Evolutionary conservation across 2,888 invertebrate genomes (phyloP), one percentile per base, ranked within the genome.

Genomic region (Lasioglossum lativentre): DNA sequence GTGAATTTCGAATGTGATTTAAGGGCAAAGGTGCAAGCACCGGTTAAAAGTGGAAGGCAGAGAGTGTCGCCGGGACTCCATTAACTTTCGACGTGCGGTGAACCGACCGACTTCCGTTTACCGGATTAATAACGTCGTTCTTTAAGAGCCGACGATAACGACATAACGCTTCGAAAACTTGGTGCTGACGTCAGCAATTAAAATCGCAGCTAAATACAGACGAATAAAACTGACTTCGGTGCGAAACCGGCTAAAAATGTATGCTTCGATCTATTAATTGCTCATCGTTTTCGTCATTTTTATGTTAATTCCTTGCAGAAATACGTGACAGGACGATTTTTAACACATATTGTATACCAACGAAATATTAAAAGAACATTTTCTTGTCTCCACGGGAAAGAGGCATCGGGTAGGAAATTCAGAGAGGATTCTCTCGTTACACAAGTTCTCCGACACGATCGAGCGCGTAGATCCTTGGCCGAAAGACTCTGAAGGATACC

Each of bases 1-100:
- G 66, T 34, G 66, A 34, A 30, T 66, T 66, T 66, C 66, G 66
- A 66, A 66, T 66, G 34, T 66, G 66, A 66, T 66, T 66, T 66
- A 66, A 66, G 19, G 66, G 19, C 8, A 30, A 66, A 66, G 19
- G 66, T 34, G 66, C n/a, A 19, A 66, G 34, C 66, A 8, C 66
- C 66, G 19, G 30, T 66, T 66, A 34, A 66, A 66, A 66, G 66
- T 16, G 34, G 66, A 34, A 19, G 34, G 16, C 66, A 16, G 19
- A 66, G 66, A 34, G 16, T 34, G 6, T 66, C 34, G 8, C 12
- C 19, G 19, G 66, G 19, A 34, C 66, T 66, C 66, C 66, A 66
- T 66, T 66, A 66, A 66, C 66, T 59, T 59, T 59, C 27, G 27
- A 59, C 59, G 12, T 59, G 59, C 59, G 59, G 59, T 16, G 30